Evolutionary conservation across 2,888 invertebrate species (phyloP).

Genomic region (Cryptocephalus moraei): DNA sequence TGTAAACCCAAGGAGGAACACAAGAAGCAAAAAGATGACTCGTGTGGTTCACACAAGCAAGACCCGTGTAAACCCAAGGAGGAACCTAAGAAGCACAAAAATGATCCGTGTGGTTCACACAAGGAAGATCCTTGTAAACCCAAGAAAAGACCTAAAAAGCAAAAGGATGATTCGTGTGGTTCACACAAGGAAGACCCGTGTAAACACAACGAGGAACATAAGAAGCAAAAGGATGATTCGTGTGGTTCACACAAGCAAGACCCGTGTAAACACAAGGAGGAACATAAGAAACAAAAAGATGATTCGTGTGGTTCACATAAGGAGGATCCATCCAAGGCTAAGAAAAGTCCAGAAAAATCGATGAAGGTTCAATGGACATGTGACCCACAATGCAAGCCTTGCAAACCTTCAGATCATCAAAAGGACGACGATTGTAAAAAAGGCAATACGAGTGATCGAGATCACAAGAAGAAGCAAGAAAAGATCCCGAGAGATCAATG

Average conservation of each 20-base stretch:
- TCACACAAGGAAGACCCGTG: conserved; percentile 7
- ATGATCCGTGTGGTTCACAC: conserved; percentile 12
- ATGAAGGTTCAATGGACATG: no score
- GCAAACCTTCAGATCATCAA: neutral
- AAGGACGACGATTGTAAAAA: neutral
- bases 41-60: conserved; percentile 1
- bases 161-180: conserved; percentile 13
- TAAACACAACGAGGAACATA: neutral
- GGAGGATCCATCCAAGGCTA: neutral
- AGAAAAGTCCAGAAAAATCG: neutral
- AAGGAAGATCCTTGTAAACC: conserved; percentile 12
- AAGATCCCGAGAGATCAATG: neutral
- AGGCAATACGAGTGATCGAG: neutral
- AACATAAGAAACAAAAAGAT: neutral
- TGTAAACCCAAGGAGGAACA: conserved; percentile 11
- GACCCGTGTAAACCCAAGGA: conserved; percentile 12
- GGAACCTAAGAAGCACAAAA: conserved; percentile 12
- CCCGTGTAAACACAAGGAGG: conserved; percentile 4
- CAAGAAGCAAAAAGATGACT: conserved; percentile 9
- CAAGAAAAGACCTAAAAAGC: conserved; percentile 12
- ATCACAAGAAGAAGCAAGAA: neutral
- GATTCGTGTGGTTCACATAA: neutral
- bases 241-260: conserved; percentile 3
- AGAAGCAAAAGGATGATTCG: conserved; percentile 3
- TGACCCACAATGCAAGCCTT: neutral